These are phyloP conservation scores for Callinectes sapidus DNA, from an alignment of 2,888 invertebrate genomes.

Conservation along the genomic window DNA sequence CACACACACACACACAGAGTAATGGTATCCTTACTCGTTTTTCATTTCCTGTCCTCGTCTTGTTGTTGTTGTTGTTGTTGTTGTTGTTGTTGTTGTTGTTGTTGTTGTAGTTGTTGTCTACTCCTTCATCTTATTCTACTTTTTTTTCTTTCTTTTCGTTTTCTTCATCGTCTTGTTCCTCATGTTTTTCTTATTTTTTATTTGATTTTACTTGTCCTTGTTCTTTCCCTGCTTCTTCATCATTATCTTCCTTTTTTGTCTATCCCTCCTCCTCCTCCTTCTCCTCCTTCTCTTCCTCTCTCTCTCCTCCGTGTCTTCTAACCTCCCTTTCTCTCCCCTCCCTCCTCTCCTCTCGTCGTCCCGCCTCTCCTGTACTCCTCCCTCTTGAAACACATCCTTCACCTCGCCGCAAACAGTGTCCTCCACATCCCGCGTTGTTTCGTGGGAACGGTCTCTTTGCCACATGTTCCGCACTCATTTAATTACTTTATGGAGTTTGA, in stretches of 20 bases:
- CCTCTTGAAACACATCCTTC: constrained; percentile 13
- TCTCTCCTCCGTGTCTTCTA: background rate
- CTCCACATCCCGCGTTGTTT: background rate
- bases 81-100: too few species aligned
- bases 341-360: background rate
- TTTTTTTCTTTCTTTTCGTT: background rate
- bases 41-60: too few species aligned
- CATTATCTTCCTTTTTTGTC: background rate
- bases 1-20: background rate
- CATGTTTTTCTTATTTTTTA: background rate
- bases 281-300: background rate
- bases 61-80: too few species aligned
- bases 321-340: background rate
- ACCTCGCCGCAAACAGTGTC: background rate
- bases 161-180: too few species aligned
- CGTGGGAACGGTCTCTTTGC: background rate
- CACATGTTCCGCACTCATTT: background rate
- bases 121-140: background rate
- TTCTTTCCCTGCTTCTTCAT: background rate
- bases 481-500: constrained; percentile 23
- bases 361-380: background rate
- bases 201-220: background rate
- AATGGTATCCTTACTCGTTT: background rate
- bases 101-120: background rate
- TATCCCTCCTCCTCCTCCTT: background rate